Percentiles rank a stretch among this genome's conserved stretches.
These are phyloP conservation scores for Hephaestus fuliginosus DNA, from an alignment of 2,797 vertebrate species.

Conservation along the genomic window DNA sequence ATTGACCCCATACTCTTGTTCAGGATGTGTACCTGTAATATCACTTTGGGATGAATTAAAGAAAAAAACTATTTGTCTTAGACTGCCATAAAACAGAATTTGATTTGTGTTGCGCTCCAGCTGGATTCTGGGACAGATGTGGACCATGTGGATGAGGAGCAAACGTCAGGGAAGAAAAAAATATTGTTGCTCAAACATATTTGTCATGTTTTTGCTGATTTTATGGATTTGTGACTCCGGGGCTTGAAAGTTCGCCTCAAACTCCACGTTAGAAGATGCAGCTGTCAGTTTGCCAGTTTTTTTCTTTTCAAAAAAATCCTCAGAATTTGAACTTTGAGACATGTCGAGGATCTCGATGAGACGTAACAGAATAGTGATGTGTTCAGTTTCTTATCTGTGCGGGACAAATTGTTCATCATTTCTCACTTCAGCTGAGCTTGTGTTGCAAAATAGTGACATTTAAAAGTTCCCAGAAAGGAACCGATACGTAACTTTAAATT, in stretches of 20 bases:
- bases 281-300: neutral
- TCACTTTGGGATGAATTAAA: neutral
- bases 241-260: neutral
- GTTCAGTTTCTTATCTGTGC: neutral
- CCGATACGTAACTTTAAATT: too few relatives aligned
- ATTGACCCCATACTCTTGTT: neutral
- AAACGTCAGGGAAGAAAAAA: neutral
- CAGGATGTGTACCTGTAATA: neutral
- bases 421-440: neutral
- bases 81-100: neutral
- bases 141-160: neutral
- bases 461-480: neutral
- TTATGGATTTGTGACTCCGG: slow-evolving; percentile 25
- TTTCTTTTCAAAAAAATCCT: neutral
- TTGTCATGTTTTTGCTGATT: slow-evolving; percentile 26
- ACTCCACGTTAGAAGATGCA: neutral
- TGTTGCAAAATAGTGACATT: neutral
- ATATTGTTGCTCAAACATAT: neutral
- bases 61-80: neutral
- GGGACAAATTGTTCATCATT: neutral
- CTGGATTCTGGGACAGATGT: neutral
- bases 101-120: slow-evolving; percentile 4
- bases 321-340: neutral
- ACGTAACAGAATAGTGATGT: neutral
- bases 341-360: neutral